A percentile compares a stretch with the other conserved stretches of the same genome.
Conservation (phyloP, 2,113 vertebrate species). For the Pollimyrus isidori region DNA sequence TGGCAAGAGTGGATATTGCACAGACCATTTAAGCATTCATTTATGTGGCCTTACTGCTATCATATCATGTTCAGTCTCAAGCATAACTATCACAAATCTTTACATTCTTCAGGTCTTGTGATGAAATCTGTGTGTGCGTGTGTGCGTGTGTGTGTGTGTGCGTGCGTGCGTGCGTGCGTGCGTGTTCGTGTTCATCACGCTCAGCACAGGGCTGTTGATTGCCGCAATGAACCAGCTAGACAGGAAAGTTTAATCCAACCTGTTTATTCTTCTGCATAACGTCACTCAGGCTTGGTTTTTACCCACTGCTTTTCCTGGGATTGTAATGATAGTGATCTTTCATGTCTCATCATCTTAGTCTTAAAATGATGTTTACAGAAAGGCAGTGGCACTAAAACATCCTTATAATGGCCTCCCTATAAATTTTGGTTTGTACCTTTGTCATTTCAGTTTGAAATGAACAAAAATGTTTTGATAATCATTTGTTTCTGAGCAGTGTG, state of each 20-base stretch:
- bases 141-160: not conserved
- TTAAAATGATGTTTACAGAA: not conserved
- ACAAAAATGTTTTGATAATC: not conserved
- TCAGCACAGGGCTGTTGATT: not conserved
- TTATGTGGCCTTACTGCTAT: not conserved
- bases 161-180: not conserved
- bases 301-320: not conserved
- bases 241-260: not conserved
- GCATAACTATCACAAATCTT: not conserved
- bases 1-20: not conserved
- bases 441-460: not conserved
- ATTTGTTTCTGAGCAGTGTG: not conserved
- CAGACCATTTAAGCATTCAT: not conserved
- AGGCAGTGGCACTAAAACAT: not conserved
- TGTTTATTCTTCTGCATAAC: not conserved
- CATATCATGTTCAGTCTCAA: not conserved
- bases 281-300: not conserved
- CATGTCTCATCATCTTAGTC: not conserved
- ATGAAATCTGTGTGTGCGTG: not conserved
- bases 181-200: not conserved
- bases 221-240: not conserved
- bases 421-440: not conserved
- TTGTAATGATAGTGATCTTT: not conserved
- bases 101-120: not conserved
- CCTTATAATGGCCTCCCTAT: not conserved